Conservation (phyloP, 2,888 invertebrate genomes). For the Caenorhabditis sp. region DNA sequence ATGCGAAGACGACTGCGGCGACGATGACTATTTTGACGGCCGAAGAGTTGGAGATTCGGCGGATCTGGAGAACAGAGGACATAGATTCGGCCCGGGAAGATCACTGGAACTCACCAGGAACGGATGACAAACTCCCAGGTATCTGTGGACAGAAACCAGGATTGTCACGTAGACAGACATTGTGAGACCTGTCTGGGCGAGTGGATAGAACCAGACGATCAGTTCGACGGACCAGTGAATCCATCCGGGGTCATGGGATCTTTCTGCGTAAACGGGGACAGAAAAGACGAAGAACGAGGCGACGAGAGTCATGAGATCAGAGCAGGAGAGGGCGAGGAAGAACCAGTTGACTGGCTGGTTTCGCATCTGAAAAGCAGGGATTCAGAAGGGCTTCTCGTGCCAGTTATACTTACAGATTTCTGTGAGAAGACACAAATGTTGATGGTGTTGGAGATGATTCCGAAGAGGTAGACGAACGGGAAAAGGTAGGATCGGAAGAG, state of each 20-base stretch:
- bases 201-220: slow-evolving; percentile 74
- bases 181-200: slow-evolving; percentile 74
- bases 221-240: slow-evolving; percentile 61
- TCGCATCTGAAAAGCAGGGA: slow-evolving; percentile 74
- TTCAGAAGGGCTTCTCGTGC: too few relatives aligned
- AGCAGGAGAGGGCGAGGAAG: slow-evolving; percentile 72
- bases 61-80: slow-evolving; percentile 66
- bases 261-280: slow-evolving; percentile 77
- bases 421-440: slow-evolving; percentile 77
- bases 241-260: slow-evolving; percentile 45
- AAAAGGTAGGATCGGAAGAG: slow-evolving; percentile 77
- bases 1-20: slow-evolving; percentile 63
- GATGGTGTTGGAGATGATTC: slow-evolving; percentile 75
- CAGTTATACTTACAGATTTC: slow-evolving; percentile 67
- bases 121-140: slow-evolving; percentile 80
- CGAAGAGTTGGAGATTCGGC: slow-evolving; percentile 71
- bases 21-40: slow-evolving; percentile 71
- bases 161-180: slow-evolving; percentile 78
- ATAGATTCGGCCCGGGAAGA: not conserved
- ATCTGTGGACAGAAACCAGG: slow-evolving; percentile 78
- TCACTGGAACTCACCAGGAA: slow-evolving; percentile 64
- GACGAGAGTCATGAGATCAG: slow-evolving; percentile 74
- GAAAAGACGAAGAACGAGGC: slow-evolving; percentile 79
- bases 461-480: slow-evolving; percentile 77
- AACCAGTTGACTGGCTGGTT: slow-evolving; percentile 78